Evolutionary conservation across 2,888 invertebrate species (phyloP), one percentile per base, ranked within the genome.

Genomic region (Zelleria hepariella): DNA sequence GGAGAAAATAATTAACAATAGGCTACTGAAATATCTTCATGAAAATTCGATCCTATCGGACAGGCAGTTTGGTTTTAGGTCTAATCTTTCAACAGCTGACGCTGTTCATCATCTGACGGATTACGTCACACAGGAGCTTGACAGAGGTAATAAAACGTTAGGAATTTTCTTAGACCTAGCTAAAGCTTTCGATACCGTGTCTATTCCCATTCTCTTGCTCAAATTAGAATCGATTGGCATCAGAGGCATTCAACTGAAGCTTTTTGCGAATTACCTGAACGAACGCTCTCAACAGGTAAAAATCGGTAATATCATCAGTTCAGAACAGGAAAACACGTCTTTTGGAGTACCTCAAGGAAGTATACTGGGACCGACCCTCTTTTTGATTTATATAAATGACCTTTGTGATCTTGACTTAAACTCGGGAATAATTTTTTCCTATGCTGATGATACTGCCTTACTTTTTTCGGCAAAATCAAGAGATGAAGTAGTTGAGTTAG

Each of bases 251-350:
- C 26, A 52, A 2, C 27, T 61, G 0, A 20, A 61, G 10, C 57
- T 61, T 52, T 63, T 63, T 27, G 25, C 8, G 32, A 58, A 47
- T 25, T 63, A 63, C 15, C 54, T 63, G 7, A 10, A 42, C 2
- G 18, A 55, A 57, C 2, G 56, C 2, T 7, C 24, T 47, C 10
- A 27, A 57, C 1, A 27, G 4, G 24, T 58, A 15, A 54, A 21
- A 47, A 62, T 61, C 49, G 48, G 52, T 8, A 10, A 56, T 1
- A 8, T 21, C 1, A 18, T 20, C 3, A 57, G 55, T 2, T 51
- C 42, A 8, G 62, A 60, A 63, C 62, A 32, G 6, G 48, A 48
- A 7, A n/a, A 10, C 4, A 48, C 48, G 5, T n/a, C n/a, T n/a
- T 48, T 48, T 48, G 48, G 48, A 5, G 48, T 48, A 7, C 48